Evolutionary conservation across 2,797 vertebrate species (phyloP).

Genomic region (Erpetoichthys calabaricus): DNA sequence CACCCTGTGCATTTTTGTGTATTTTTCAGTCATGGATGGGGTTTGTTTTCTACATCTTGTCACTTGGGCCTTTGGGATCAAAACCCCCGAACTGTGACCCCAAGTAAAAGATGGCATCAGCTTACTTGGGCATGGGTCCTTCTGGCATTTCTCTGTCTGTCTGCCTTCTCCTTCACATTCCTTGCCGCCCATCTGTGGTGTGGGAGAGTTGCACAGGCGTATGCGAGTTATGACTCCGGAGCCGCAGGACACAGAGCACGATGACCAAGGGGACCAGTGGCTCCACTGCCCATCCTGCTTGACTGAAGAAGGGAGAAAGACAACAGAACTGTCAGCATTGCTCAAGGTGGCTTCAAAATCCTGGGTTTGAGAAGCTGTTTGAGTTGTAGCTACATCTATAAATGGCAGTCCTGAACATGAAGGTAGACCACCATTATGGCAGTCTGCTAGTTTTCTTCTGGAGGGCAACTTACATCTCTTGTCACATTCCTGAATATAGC

Average conservation of each 20-base stretch:
- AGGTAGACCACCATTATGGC: not conserved
- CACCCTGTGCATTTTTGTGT: no score
- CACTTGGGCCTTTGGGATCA: no score
- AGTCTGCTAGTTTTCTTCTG: not conserved
- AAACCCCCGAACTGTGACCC: no score
- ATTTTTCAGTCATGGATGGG: no score
- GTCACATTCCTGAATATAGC: constrained; percentile 89
- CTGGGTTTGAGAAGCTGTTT: no score
- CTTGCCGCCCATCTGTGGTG: constrained; percentile 85
- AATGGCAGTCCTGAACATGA: no score
- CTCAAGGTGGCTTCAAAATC: not conserved
- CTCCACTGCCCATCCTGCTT: constrained; percentile 96
- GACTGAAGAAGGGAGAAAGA: constrained; percentile 48
- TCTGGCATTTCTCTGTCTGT: constrained; percentile 74
- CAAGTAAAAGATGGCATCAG: constrained; percentile 7
- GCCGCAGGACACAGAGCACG: constrained; percentile 90
- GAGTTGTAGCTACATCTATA: not conserved
- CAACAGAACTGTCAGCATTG: constrained; percentile 6
- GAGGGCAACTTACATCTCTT: constrained; percentile 77
- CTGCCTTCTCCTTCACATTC: constrained; percentile 82
- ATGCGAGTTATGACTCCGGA: constrained; percentile 85
- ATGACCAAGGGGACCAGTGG: constrained; percentile 98
- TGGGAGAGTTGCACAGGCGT: constrained; percentile 94
- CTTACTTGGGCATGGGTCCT: constrained; percentile 81
- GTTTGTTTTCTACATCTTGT: no score